Base-by-base conservation (phyloP, 2,888 invertebrate genomes). In the Petrolisthes manimaculis region DNA sequence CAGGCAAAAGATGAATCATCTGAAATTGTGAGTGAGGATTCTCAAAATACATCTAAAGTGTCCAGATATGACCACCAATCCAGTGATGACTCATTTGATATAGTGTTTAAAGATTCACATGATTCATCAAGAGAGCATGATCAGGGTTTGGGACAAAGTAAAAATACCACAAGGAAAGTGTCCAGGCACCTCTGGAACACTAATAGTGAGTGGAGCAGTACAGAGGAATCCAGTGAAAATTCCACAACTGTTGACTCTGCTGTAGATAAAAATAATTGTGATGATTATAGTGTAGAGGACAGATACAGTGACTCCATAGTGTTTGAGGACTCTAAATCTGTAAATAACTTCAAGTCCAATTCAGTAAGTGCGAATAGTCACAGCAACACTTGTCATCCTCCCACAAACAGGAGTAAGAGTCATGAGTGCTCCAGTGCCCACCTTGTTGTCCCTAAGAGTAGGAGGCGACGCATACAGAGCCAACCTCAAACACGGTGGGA, bases 1-100 rank as follows among this genome's bases (percentile, higher is more conserved):
- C 54, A 56, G 9, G 6, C 3, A 9, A 51, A 74, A 18, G 82
- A 86, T 4, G 86, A 87, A 55, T 88, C 84, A 14, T 80, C 80
- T 61, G 74, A 75, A 12, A 69, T 84, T 80, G 81, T 84, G 55
- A 84, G 84, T 84, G 88, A 84, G 54, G 77, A 88, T 55, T 78
- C 84, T 5, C 18, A 5, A n/a, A 67, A 75, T n/a, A 9, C 56
- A 12, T 85, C 85, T 18, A 79, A 80, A 51, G 5, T 80, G n/a
- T 12, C 18, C n/a, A 56, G 53, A 80, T 54, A 78, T 78, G 61
- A 21, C 71, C 71, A 71, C 1, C 21, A 12, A 1, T 14, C 12
- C 71, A 71, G 4, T n/a, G 80, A 51, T 4, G 80, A 80, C 12
- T 51, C 37, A 1, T 24, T 51, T 53, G 53, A 53, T 51, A 80